Base-by-base conservation (phyloP, 2,797 vertebrate genomes). In the Brotogeris chrysoptera region DNA sequence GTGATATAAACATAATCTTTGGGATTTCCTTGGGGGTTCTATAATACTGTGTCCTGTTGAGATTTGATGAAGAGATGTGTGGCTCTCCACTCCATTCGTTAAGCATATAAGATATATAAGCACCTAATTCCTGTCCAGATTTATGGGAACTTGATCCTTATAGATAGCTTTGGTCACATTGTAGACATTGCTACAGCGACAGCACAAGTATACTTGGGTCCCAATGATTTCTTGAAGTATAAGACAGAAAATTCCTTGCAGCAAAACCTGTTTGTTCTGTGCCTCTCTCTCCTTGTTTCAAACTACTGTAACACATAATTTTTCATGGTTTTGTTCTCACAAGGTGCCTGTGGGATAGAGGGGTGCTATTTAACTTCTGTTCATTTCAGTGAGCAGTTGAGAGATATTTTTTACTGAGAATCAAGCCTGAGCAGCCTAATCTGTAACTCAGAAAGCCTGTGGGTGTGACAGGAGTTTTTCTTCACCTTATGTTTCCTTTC, bases 361-460 rank as follows among this genome's bases (percentile, higher is more conserved):
- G 39, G 19, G 9, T 90, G 52, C 32, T 79, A 11, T 57, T 27
- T 60, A 70, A 73, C 25, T 61, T 68, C 41, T 49, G 9, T 57
- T 64, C 13, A 34, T 65, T 88, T 81, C 64, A 49, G 15, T 28
- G n/a, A 72, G 30, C 20, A 36, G 36, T 1, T 3, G 7, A 72
- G 61, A 25, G 32, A 34, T 3, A 19, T n/a, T 88, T 94, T 46
- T 76, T 53, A 68, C 27, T 1, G 5, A 59, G 30, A 91, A 77
- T 53, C 1, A 0, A 53, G 72, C 44, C 41, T 64, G 47, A 86
- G 46, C 20, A 78, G 57, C 28, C 61, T 64, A n/a, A 0, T 0
- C 27, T 34, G 43, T 43, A 72, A 77, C 24, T 85, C 55, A 49
- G 63, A 76, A 77, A 0, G 13, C 38, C 61, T 78, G 76, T 49